These are phyloP conservation scores for Lepidonotus clava DNA, from an alignment of 2,888 invertebrate species.

Conservation along the genomic window DNA sequence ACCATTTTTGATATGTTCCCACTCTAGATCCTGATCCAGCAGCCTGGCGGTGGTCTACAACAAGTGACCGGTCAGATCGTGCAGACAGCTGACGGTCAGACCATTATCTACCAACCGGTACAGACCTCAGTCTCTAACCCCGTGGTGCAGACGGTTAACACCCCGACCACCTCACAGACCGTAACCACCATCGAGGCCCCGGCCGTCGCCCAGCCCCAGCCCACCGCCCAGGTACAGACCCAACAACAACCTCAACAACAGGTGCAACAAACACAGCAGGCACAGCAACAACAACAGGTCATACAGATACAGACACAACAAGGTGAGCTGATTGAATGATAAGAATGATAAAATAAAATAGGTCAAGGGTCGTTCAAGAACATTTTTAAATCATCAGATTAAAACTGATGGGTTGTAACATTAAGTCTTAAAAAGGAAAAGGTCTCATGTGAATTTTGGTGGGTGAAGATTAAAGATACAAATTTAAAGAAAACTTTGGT, in stretches of 20 bases:
- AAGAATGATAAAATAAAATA: no score
- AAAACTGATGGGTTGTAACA: no score
- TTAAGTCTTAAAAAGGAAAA: no score
- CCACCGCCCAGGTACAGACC: neutral
- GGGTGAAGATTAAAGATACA: no score
- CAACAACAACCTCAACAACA: neutral
- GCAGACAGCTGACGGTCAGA: conserved; percentile 95
- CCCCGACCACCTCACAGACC: conserved; percentile 19
- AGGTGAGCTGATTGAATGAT: no score
- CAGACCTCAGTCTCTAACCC: neutral
- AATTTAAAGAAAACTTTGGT: no score
- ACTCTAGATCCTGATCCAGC: conserved; percentile 81
- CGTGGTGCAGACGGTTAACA: conserved; percentile 67
- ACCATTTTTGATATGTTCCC: no score
- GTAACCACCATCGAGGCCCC: conserved; percentile 26
- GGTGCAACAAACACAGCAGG: conserved; percentile 82
- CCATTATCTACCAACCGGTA: conserved; percentile 86
- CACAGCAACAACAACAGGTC: conserved; percentile 74
- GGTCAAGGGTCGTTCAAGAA: no score
- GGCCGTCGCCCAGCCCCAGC: neutral
- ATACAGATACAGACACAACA: conserved; percentile 61
- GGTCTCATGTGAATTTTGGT: no score
- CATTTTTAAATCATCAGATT: no score
- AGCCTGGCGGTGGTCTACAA: conserved; percentile 71
- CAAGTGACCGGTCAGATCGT: conserved; percentile 85